phyloP scores from a whole-genome alignment of 2,888 invertebrate species.

The Leucophenga montana region DNA sequence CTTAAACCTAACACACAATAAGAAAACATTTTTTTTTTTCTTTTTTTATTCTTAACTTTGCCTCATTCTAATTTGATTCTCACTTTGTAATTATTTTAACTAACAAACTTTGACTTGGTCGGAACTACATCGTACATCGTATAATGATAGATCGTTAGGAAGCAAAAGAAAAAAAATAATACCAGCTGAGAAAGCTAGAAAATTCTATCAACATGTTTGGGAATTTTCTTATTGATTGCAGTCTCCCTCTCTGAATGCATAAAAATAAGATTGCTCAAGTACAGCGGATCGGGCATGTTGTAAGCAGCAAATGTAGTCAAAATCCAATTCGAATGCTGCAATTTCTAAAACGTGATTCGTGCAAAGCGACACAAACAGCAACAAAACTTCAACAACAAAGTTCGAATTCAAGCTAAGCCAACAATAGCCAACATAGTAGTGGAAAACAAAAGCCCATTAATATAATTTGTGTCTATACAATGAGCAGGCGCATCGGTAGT shows the following conservation, averaged over 20 bases:
- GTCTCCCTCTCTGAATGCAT: neutral
- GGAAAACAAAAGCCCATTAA: slow-evolving; percentile 62
- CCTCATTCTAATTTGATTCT: slow-evolving; percentile 14
- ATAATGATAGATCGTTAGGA: neutral
- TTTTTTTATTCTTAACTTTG: too few relatives aligned
- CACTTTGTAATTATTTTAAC: slow-evolving; percentile 16
- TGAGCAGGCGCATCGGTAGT: neutral
- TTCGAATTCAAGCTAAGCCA: neutral
- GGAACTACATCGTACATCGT: neutral
- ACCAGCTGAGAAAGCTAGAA: too few relatives aligned
- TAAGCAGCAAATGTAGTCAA: slow-evolving; percentile 1
- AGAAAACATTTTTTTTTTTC: too few relatives aligned
- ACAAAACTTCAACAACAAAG: neutral
- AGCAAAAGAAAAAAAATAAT: neutral
- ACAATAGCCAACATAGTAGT: neutral
- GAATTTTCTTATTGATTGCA: slow-evolving; percentile 5
- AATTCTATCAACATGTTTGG: slow-evolving; percentile 1
- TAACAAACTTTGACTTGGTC: neutral
- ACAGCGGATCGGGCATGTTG: neutral
- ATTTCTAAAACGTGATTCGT: slow-evolving; percentile 68
- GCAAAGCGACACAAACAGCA: slow-evolving; percentile 51
- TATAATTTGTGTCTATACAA: slow-evolving; percentile 61
- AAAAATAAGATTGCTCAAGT: neutral
- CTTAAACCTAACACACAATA: too few relatives aligned
- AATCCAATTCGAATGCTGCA: slow-evolving; percentile 45